Evolutionary conservation across 1,140 invertebrate genomes (phyloP), one percentile per base, ranked within the genome.

Genomic region (Caenorhabditis brenneri): DNA sequence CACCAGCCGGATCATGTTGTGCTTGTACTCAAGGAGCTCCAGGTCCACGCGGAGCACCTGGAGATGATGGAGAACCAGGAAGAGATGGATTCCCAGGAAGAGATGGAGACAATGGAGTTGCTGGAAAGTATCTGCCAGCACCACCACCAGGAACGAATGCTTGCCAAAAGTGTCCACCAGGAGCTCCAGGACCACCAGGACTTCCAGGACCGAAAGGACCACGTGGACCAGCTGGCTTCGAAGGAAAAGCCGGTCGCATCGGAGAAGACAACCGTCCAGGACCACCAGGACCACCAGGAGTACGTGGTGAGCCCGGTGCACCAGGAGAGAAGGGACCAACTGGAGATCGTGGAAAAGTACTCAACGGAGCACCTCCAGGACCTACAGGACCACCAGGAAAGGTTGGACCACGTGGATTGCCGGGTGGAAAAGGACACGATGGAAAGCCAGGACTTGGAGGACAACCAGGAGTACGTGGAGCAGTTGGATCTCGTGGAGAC

Each of bases 41-140:
- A 15, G 87, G 85, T 1, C 79, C 84, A 36, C 80, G 84, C 53
- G 87, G 88, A 80, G 15, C 53, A 2, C 29, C 51, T 16, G 88
- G 88, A 80, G 60, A 81, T 10, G 82, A 89, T 46, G 88, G 88
- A 79, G 80, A 86, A 51, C 39, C 69, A 12, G 88, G 88, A 65
- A 33, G 82, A 29, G 80, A 86, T 33, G 86, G 86, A 31, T 39
- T 49, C 19, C 88, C 86, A 15, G 88, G 88, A 15, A 49, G 82
- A 24, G 79, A 79, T 2, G 84, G 86, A 16, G 87, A 55, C n/a
- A 80, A 80, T 55, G 86, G 83, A 15, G 36, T 49, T 10, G 84
- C 84, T 24, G 87, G 88, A 80, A 90, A 88, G 53, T 89, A 89
- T 79, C 60, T 89, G 0, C 89, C 88, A 15, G 89, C 88, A 0